Evolutionary conservation across 2,113 vertebrate species (phyloP), one percentile per base, ranked within the genome.

Genomic region (Acanthochromis polyacanthus): DNA sequence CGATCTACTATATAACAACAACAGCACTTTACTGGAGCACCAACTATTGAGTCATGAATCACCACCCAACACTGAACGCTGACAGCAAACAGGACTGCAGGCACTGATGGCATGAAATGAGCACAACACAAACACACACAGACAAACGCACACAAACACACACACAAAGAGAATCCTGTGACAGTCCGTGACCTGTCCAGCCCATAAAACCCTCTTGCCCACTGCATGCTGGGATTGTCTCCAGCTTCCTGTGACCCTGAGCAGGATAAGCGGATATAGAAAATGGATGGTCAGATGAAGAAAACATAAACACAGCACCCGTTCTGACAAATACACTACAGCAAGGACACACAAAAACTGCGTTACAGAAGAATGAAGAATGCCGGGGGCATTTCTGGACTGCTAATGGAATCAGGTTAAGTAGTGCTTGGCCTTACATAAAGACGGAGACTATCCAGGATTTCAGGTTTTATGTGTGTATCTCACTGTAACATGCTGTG

Each of bases 171-270:
- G 65, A 75, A 28, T 60, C 17, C 56, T 51, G 43, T 23, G 19
- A 59, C 32, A 19, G 7, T 60, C 53, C 4, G 9, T 69, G 79
- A 56, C 68, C 64, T 14, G 12, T 45, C 46, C 30, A 28, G 52
- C 11, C 61, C 45, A 30, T 80, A 75, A 82, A 79, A 84, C 73
- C 62, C 59, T 78, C 62, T 61, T 9, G 3, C 67, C 64, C 71
- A 32, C 7, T 81, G 81, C 71, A 80, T 88, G 76, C 73, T 72
- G 83, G 77, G 81, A 86, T 66, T 64, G 59, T 62, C 36, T 65
- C 46, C 61, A 60, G 57, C 59, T 79, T 81, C 67, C 81, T 23
- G 9, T 77, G 84, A 85, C 58, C 74, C 51, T 68, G 58, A 81
- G 71, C 28, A 38, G 30, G 30, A 89, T 79, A 83, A 71, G 48